phyloP scores from a whole-genome alignment of 2,797 vertebrate species.

The Pantherophis vulpinus region DNA sequence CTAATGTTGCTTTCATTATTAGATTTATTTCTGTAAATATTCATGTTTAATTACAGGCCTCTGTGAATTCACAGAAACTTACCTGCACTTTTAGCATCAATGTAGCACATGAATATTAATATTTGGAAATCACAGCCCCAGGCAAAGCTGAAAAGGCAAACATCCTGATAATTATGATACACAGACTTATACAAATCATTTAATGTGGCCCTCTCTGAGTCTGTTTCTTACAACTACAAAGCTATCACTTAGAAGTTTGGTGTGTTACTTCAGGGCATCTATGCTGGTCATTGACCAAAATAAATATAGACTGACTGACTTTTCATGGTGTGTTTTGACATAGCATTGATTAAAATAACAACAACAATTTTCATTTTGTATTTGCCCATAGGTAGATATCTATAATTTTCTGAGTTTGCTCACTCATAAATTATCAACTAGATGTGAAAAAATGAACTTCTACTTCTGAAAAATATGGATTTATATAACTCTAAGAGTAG shows the following conservation, averaged over 20 bases:
- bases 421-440: not conserved
- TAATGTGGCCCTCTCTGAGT: not conserved
- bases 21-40: not conserved
- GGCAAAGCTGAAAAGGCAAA: not conserved
- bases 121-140: not conserved
- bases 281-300: not conserved
- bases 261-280: not conserved
- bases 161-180: not conserved
- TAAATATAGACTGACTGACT: not conserved
- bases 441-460: slow-evolving; percentile 6
- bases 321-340: not conserved
- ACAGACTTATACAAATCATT: not conserved
- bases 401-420: not conserved
- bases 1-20: not conserved
- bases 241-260: not conserved
- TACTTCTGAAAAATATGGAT: slow-evolving; percentile 1
- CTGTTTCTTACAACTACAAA: not conserved
- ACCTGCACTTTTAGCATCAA: not conserved
- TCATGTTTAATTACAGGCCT: not conserved
- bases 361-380: not conserved
- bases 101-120: not conserved
- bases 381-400: not conserved
- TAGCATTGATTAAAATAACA: not conserved
- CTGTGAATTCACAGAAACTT: not conserved
- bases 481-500: not conserved